Percentiles rank a stretch among this genome's conserved stretches.
These are phyloP conservation scores for Drosophila persimilis DNA, from an alignment of 1,140 invertebrate genomes.

Conservation along the genomic window DNA sequence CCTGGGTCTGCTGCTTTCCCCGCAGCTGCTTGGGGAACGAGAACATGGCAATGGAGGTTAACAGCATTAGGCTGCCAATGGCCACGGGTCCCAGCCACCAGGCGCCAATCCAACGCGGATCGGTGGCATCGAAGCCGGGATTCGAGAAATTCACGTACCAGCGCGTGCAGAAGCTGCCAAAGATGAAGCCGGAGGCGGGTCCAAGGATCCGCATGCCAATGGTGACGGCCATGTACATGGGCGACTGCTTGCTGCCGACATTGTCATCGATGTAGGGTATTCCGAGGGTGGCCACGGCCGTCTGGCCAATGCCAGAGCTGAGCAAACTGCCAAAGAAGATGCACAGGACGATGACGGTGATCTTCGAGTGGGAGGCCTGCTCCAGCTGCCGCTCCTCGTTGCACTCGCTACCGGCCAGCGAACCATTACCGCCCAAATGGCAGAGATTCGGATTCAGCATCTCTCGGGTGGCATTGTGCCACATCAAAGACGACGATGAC, in stretches of 20 bases:
- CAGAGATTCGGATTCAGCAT: conserved; percentile 74
- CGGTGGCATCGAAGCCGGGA: conserved; percentile 90
- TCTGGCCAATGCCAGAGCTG: conserved; percentile 96
- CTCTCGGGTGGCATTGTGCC: conserved; percentile 41
- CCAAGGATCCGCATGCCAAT: conserved; percentile 96
- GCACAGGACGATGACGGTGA: conserved; percentile 90
- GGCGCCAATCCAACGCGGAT: conserved; percentile 95
- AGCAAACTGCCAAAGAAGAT: conserved; percentile 94
- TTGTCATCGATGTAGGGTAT: conserved; percentile 98
- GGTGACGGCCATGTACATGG: conserved; percentile 96
- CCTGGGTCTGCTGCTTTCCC: conserved; percentile 64
- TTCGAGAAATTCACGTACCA: conserved; percentile 92
- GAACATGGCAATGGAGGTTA: conserved; percentile 94
- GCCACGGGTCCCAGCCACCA: conserved; percentile 95
- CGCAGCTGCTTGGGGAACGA: conserved; percentile 90
- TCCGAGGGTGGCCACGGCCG: conserved; percentile 95
- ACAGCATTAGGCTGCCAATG: conserved; percentile 90
- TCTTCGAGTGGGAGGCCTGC: conserved; percentile 88
- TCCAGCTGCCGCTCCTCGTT: conserved; percentile 85
- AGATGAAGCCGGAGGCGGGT: conserved; percentile 94
- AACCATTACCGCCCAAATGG: conserved; percentile 55
- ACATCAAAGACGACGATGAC: conserved; percentile 18
- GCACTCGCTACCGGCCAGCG: conserved; percentile 82
- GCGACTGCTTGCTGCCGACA: conserved; percentile 94
- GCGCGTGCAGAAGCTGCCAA: conserved; percentile 95